Conservation (phyloP, 2,113 vertebrate genomes). For the Elephas maximus region DNA sequence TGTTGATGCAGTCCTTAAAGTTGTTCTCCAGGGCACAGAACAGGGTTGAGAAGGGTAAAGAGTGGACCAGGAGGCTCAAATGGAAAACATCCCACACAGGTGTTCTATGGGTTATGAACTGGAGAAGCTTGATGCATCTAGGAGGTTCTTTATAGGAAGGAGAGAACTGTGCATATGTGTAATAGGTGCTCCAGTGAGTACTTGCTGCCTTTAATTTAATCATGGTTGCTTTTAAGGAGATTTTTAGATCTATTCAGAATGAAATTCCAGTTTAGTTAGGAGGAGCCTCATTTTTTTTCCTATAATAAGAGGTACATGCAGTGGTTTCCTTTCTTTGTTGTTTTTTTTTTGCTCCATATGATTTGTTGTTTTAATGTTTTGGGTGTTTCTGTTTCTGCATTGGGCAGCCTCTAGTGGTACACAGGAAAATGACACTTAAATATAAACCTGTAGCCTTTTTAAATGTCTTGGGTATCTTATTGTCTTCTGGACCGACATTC, state of each 20-base stretch:
- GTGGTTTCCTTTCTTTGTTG: background rate
- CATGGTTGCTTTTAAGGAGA: background rate
- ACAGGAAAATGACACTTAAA: constrained; percentile 66
- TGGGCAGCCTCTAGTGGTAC: constrained; percentile 76
- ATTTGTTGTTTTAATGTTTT: constrained; percentile 52
- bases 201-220: constrained; percentile 2
- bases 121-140: background rate
- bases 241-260: background rate
- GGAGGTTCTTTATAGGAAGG: background rate
- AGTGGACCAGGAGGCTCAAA: background rate
- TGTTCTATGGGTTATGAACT: background rate
- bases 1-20: background rate
- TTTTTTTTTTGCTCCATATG: background rate
- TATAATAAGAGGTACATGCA: background rate
- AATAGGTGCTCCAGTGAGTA: background rate
- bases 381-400: constrained; percentile 63
- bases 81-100: background rate
- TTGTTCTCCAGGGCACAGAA: background rate
- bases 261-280: background rate
- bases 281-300: background rate
- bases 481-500: background rate
- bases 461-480: too few species aligned
- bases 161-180: background rate
- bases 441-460: background rate
- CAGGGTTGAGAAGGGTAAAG: background rate